Evolutionary conservation across 2,113 vertebrate genomes (phyloP), one percentile per base, ranked within the genome.

Genomic region (Ploceus nigricollis): DNA sequence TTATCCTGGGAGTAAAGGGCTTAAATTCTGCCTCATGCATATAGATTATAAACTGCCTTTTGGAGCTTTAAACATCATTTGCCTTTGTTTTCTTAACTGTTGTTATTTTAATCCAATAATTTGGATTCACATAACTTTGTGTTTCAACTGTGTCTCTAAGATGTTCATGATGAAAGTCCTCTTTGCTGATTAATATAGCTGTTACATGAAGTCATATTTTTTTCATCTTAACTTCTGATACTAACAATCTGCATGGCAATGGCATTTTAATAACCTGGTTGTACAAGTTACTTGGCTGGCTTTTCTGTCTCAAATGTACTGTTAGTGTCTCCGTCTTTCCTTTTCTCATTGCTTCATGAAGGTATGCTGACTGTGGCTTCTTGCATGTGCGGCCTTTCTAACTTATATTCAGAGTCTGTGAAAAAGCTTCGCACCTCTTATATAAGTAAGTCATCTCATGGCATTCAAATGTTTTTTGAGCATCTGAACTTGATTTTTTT

Each of bases 371-470:
- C 97, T 98, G 97, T 97, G 98, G 97, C 98, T 98, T 98, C 98
- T 98, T 98, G 98, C 98, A 98, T 98, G 97, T 98, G 97, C 50
- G 91, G 98, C 97, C 88, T 98, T 96, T 97, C 97, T 98, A 98
- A 96, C 96, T 98, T 98, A 94, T 97, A 98, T 97, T 98, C 97
- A 98, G 98, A 99, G 96, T 99, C 98, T 98, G 96, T 99, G 99
- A 99, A 99, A 99, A 99, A 98, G 89, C 98, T 98, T 75, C 98
- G 95, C 95, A 98, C 98, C 92, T 99, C 98, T 98, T 97, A 98
- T 97, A 96, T 99, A 98, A 98, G 99, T 99, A 99, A 99, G 99
- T 99, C 95, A 96, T 96, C 93, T 97, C 95, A 93, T 95, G 50
- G 63, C 93, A 96, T 40, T 92, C 64, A 94, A 84, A 60, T 77